These are phyloP conservation scores for Oreochromis aureus DNA, from an alignment of 2,113 vertebrate species.

Conservation along the genomic window DNA sequence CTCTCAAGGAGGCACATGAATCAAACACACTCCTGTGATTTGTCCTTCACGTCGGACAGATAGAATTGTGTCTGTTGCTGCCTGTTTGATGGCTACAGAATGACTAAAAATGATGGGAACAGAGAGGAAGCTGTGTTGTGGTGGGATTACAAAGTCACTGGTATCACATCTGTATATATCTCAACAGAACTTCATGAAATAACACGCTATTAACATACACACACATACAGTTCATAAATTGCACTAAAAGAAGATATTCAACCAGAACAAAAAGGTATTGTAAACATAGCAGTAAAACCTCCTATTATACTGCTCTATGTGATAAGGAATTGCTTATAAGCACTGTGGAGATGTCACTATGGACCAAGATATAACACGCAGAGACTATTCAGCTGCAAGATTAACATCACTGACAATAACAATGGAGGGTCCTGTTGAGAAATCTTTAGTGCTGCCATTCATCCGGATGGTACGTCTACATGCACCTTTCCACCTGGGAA, in stretches of 20 bases:
- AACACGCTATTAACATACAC: not conserved
- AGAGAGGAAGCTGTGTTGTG: not conserved
- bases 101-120: not conserved
- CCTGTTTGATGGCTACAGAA: constrained; percentile 9
- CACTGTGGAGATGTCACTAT: not conserved
- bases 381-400: not conserved
- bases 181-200: not conserved
- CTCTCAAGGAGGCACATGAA: constrained; percentile 30
- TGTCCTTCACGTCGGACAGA: constrained; percentile 36
- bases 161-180: not conserved
- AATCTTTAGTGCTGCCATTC: not conserved
- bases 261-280: not conserved
- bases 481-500: not conserved
- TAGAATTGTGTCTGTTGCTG: constrained; percentile 21
- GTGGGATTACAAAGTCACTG: not conserved
- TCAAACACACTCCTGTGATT: constrained; percentile 44
- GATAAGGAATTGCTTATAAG: not conserved
- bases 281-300: not conserved
- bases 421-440: not conserved
- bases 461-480: not conserved
- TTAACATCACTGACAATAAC: not conserved
- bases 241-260: not conserved
- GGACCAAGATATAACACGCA: not conserved
- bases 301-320: not conserved
- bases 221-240: not conserved